Evolutionary conservation across 2,797 vertebrate genomes (phyloP).

Genomic region (Anolis apletophallus): DNA sequence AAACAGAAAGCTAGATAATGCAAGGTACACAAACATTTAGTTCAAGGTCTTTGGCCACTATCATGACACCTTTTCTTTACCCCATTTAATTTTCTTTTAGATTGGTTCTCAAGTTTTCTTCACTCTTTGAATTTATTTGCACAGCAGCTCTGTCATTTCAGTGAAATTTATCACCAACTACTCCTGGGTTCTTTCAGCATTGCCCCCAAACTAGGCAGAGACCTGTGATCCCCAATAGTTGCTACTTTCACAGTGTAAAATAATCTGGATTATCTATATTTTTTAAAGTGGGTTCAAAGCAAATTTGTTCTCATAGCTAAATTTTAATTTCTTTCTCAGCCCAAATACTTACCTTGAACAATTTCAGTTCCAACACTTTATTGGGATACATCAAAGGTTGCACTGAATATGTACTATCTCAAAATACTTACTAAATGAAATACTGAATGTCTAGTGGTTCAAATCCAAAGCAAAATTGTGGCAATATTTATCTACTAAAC

Average conservation of each 20-base stretch:
- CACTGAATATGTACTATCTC: neutral
- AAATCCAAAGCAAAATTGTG: slow-evolving; percentile 17
- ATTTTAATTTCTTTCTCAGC: neutral
- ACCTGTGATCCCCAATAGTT: too few relatives aligned
- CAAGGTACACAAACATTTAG: too few relatives aligned
- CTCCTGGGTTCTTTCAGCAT: too few relatives aligned
- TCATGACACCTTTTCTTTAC: too few relatives aligned
- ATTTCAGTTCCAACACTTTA: neutral
- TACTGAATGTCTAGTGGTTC: neutral
- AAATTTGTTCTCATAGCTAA: neutral
- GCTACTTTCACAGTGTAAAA: neutral
- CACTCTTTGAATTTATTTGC: too few relatives aligned
- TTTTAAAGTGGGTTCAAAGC: neutral
- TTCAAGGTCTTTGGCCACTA: too few relatives aligned
- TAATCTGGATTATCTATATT: neutral
- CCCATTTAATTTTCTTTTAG: too few relatives aligned
- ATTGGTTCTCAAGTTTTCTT: too few relatives aligned
- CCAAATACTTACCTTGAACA: neutral
- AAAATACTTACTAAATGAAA: neutral
- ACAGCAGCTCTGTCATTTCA: too few relatives aligned
- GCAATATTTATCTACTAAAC: slow-evolving; percentile 22
- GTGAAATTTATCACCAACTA: too few relatives aligned
- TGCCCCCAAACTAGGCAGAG: too few relatives aligned
- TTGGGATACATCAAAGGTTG: neutral
- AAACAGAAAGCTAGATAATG: too few relatives aligned